phyloP scores from a whole-genome alignment of 2,797 vertebrate genomes.

The Melanotaenia trifasciata region DNA sequence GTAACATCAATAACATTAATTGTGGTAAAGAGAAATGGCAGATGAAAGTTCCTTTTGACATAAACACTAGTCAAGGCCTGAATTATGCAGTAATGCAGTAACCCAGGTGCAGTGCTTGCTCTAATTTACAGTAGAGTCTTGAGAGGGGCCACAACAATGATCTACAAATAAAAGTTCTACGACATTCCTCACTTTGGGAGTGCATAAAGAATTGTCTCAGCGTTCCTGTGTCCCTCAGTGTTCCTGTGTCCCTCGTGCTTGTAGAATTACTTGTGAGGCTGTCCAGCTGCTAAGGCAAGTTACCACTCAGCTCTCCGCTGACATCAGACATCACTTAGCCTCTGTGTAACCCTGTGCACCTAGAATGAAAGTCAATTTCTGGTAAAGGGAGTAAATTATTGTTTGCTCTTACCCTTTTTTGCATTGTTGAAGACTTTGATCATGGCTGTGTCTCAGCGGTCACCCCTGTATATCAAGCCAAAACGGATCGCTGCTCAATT shows the following conservation, averaged over 20 bases:
- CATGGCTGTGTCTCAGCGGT: conserved; percentile 38
- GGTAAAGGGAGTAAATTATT: conserved; percentile 65
- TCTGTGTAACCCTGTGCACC: conserved; percentile 61
- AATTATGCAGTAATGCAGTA: neutral
- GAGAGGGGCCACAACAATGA: conserved; percentile 36
- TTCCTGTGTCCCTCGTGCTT: conserved; percentile 54
- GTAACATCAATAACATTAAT: too few relatives aligned
- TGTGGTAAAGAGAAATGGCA: neutral
- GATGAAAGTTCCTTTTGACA: conserved; percentile 4
- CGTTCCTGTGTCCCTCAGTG: conserved; percentile 50
- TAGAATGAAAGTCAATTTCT: conserved; percentile 61
- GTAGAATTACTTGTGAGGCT: conserved; percentile 64
- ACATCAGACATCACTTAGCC: conserved; percentile 68
- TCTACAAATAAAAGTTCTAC: conserved; percentile 51
- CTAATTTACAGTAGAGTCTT: conserved; percentile 30
- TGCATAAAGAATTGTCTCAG: conserved; percentile 58
- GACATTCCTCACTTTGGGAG: conserved; percentile 39
- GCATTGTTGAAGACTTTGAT: conserved; percentile 70
- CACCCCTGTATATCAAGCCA: conserved; percentile 59
- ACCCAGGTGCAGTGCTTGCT: neutral
- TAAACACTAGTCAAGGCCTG: neutral
- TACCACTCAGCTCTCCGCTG: conserved; percentile 49
- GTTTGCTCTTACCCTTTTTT: conserved; percentile 39
- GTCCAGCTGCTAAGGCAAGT: conserved; percentile 64
- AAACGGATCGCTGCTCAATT: conserved; percentile 37